Base-by-base conservation (phyloP, 1,140 invertebrate genomes). In the Leucophenga varia region DNA sequence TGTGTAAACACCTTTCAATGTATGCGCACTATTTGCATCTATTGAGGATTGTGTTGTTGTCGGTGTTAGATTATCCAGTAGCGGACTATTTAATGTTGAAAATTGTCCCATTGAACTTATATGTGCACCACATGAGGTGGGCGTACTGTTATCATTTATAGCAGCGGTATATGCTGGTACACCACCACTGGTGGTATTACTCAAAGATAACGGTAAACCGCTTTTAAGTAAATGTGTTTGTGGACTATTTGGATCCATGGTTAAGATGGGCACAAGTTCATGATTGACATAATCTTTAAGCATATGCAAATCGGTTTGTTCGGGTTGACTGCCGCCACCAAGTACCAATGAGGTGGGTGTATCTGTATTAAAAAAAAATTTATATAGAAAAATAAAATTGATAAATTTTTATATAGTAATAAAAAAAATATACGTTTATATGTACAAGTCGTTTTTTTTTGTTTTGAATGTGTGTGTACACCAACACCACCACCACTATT, bases 1-100 rank as follows among this genome's bases (percentile, higher is more conserved):
- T n/a, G 83, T 84, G 49, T 84, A 84, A 9, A 84, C 82, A 1
- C 82, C 80, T 4, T 78, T 76, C 18, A 77, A 73, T 18, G 13
- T 42, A 36, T 54, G 37, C 5, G 49, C 52, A 19, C 43, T 37
- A 17, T 13, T 25, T 25, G 43, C 39, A 28, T 48, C 32, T 12
- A 44, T n/a, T 6, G 47, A 31, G 37, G 55, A 49, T 22, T 55
- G 53, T 59, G 45, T 76, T 71, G 63, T 78, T 59, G 52, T 47
- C 8, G 61, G 52, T 19, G 54, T 55, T 20, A 69, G 40, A 22
- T 53, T 63, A 13, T 73, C 70, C 32, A 73, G 52, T 14, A 70
- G 34, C 7, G 68, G 57, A 34, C 61, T 59, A 46, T 42, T 50
- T 9, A 72, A 39, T 18, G 57, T 54, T 18, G 60, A 35, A 35